Conservation (phyloP, 2,113 vertebrate species). For the Aegotheles bennettii region DNA sequence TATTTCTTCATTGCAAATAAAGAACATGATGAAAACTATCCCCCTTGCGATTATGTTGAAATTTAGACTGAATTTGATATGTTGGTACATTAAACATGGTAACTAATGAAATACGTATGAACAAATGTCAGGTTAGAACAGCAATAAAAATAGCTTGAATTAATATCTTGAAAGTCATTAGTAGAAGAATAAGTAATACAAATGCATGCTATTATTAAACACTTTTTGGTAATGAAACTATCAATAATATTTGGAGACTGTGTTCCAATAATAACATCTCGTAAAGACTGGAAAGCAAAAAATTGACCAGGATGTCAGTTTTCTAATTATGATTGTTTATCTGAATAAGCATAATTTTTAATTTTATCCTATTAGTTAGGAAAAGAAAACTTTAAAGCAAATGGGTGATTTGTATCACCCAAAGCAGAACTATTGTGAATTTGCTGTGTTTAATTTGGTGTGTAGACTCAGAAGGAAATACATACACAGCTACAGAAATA, state of each 20-base stretch:
- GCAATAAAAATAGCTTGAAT: neutral
- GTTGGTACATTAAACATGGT: neutral
- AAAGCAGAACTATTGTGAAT: neutral
- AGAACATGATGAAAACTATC: neutral
- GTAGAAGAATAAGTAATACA: slow-evolving; percentile 18
- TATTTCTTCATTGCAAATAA: neutral
- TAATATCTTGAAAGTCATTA: neutral
- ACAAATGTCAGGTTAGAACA: neutral
- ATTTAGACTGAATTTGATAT: neutral
- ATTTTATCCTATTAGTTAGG: neutral
- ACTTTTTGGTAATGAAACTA: neutral
- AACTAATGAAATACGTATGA: slow-evolving; percentile 18
- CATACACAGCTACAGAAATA: neutral
- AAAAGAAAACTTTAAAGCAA: neutral
- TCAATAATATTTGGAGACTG: neutral
- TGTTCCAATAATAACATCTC: neutral
- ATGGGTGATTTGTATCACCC: neutral
- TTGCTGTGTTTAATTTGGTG: neutral
- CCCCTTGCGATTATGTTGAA: neutral
- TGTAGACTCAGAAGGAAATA: neutral
- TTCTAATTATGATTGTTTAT: neutral
- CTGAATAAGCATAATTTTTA: neutral
- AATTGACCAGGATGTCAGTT: neutral
- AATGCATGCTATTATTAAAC: slow-evolving; percentile 14
- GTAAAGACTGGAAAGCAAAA: neutral